These are phyloP conservation scores for Phoxinus dragarum DNA, from an alignment of 2,797 vertebrate genomes.

Conservation along the genomic window DNA sequence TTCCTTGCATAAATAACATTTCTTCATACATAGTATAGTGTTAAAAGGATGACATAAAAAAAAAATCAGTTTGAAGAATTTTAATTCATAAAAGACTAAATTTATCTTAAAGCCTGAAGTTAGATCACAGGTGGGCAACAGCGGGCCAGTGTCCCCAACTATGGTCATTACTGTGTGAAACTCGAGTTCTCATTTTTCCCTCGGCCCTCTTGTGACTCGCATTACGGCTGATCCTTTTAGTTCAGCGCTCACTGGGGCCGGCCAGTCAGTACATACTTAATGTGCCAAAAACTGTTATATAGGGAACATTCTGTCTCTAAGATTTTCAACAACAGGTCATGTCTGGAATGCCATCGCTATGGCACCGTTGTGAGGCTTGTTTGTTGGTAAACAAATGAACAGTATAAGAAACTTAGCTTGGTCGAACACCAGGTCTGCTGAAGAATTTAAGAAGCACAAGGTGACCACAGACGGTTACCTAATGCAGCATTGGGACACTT, in stretches of 20 bases:
- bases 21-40: not conserved
- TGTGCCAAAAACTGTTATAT: conserved; percentile 36
- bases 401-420: conserved; percentile 3
- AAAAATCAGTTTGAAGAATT: not conserved
- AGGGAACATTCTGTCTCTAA: conserved; percentile 4
- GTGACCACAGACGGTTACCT: conserved; percentile 32
- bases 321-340: conserved; percentile 21
- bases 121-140: not conserved
- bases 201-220: conserved; percentile 55
- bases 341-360: conserved; percentile 34
- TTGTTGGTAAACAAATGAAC: conserved; percentile 49
- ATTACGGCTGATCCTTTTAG: conserved; percentile 57
- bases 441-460: conserved; percentile 46
- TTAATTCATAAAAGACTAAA: conserved; percentile 11
- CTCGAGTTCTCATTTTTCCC: conserved; percentile 41
- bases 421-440: not conserved
- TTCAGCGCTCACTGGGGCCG: conserved; percentile 24
- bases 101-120: not conserved
- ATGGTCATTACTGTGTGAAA: conserved; percentile 23
- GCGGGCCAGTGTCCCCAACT: conserved; percentile 8
- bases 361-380: conserved; percentile 18
- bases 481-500: conserved; percentile 31
- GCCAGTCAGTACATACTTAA: conserved; percentile 45
- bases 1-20: not conserved
- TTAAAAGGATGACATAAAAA: not conserved